Conservation (phyloP, 2,113 vertebrate species). For the Drymodes brunneopygia region DNA sequence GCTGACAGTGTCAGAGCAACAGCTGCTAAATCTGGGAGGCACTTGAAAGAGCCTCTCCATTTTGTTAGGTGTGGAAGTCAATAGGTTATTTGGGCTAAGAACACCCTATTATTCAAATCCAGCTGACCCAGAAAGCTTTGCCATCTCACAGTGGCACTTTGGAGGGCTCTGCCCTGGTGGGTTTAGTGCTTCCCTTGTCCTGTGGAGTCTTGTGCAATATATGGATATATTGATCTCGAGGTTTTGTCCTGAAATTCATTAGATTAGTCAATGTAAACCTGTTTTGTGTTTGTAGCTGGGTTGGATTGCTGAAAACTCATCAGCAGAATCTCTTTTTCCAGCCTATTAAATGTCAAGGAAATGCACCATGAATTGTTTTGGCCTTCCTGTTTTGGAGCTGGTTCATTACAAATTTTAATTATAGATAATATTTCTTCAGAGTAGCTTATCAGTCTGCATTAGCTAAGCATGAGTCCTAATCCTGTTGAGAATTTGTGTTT, state of each 20-base stretch:
- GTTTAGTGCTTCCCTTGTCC: neutral
- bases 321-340: neutral
- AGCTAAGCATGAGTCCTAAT: neutral
- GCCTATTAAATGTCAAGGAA: neutral
- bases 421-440: neutral
- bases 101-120: constrained; percentile 37
- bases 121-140: constrained; percentile 10
- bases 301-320: neutral
- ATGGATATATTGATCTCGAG: neutral
- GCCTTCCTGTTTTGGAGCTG: neutral
- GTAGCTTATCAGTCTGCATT: neutral
- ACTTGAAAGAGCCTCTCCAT: constrained; percentile 39
- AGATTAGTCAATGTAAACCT: neutral
- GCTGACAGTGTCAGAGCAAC: constrained; percentile 21
- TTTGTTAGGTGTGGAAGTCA: constrained; percentile 37
- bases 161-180: neutral
- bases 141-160: neutral
- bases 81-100: constrained; percentile 39
- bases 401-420: neutral
- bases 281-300: neutral
- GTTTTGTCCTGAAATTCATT: neutral
- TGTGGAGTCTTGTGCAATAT: neutral
- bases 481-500: neutral
- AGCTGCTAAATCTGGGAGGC: constrained; percentile 35
- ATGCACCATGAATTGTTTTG: neutral